Conservation (phyloP, 2,113 vertebrate genomes). For the Macquaria australasica region DNA sequence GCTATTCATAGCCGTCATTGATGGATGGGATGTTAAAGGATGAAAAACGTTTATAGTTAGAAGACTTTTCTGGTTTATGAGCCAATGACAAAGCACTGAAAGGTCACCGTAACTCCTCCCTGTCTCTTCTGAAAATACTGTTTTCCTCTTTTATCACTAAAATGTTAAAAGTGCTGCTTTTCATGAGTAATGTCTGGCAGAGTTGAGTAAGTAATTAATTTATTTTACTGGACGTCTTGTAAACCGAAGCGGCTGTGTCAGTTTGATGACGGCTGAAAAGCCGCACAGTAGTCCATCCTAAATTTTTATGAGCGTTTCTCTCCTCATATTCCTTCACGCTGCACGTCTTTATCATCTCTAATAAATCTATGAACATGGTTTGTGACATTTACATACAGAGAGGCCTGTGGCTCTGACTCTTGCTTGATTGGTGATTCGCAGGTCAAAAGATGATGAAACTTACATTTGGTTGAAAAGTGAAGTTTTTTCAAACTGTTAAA, state of each 20-base stretch:
- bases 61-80: constrained; percentile 44
- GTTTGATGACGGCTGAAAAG: background rate
- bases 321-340: background rate
- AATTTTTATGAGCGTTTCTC: background rate
- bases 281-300: no score
- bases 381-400: background rate
- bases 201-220: background rate
- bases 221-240: background rate
- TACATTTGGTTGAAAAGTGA: no score
- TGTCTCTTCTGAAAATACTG: background rate
- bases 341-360: background rate
- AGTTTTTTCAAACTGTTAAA: background rate
- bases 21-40: constrained; percentile 29
- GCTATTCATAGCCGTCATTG: background rate
- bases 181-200: background rate
- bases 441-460: background rate
- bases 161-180: constrained; percentile 4
- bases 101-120: constrained; percentile 29
- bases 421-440: background rate
- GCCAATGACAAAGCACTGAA: constrained; percentile 14
- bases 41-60: constrained; percentile 26
- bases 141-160: background rate
- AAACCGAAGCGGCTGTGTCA: background rate
- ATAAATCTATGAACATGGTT: background rate
- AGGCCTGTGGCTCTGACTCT: background rate